Conservation (phyloP, 2,888 invertebrate species). For the Anticlea derivata region DNA sequence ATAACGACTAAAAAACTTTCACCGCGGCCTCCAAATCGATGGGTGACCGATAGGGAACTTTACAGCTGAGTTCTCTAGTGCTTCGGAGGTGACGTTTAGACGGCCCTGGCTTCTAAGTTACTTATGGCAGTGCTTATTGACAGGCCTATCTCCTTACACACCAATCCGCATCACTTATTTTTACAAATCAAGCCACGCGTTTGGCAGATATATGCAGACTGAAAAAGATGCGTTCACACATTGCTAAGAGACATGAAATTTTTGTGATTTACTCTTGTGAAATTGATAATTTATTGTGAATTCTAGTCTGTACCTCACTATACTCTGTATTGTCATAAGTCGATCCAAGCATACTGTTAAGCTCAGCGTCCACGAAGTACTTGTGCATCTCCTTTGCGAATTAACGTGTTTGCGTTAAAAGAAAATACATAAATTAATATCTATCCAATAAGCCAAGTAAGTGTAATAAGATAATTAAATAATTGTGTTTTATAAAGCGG, state of each 20-base stretch:
- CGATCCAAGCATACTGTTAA: constrained; percentile 89
- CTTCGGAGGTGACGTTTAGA: no score
- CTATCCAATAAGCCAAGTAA: constrained; percentile 23
- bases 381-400: constrained; percentile 90
- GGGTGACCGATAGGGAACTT: no score
- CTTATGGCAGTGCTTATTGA: no score
- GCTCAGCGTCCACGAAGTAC: constrained; percentile 92
- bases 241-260: constrained; percentile 38
- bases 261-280: constrained; percentile 37
- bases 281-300: constrained; percentile 14
- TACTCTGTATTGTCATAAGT: constrained; percentile 84
- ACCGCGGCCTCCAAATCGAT: no score
- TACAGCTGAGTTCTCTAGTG: no score
- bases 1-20: no score
- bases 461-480: constrained; percentile 35
- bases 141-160: not conserved
- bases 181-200: constrained; percentile 6
- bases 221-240: constrained; percentile 25
- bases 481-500: constrained; percentile 24
- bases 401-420: constrained; percentile 79
- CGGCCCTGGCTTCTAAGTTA: no score
- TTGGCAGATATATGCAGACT: constrained; percentile 10
- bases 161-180: not conserved
- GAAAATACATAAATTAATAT: constrained; percentile 71
- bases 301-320: constrained; percentile 69